Evolutionary conservation across 2,888 invertebrate genomes (phyloP).

Genomic region (Drosophila macrothrix): DNA sequence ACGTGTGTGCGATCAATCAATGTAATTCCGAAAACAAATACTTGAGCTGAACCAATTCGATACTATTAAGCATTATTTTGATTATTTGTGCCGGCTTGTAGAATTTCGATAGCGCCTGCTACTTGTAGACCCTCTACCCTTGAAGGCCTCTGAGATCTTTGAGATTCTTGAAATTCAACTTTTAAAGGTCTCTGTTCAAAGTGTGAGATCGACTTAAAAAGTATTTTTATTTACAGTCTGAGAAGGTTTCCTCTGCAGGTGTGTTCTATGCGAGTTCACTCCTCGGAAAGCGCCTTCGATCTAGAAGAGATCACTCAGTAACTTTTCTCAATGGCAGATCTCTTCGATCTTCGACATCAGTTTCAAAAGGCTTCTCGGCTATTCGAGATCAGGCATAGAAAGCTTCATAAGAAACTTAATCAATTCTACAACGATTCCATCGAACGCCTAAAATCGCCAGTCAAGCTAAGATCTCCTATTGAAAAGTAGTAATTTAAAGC

Average conservation of each 20-base stretch:
- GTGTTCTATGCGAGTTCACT: not conserved
- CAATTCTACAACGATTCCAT: not conserved
- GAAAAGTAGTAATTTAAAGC: not conserved
- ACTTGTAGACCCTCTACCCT: not conserved
- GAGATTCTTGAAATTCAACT: not conserved
- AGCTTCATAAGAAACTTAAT: too few species aligned
- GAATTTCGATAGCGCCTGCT: conserved; percentile 12
- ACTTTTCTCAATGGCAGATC: too few species aligned
- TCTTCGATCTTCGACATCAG: not conserved
- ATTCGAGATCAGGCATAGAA: not conserved
- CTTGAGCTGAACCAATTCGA: conserved; percentile 55
- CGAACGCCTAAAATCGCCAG: not conserved
- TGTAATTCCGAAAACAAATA: conserved; percentile 40
- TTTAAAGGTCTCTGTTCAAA: not conserved
- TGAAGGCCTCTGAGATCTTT: not conserved
- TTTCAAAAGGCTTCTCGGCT: not conserved
- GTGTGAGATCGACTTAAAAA: not conserved
- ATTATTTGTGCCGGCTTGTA: conserved; percentile 30
- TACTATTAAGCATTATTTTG: conserved; percentile 21
- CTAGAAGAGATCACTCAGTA: not conserved
- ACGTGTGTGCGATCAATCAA: conserved; percentile 54
- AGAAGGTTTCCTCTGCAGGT: not conserved
- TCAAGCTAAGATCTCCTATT: not conserved
- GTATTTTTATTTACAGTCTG: not conserved
- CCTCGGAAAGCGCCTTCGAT: not conserved